These are phyloP conservation scores for Thecocarcelia acutangulata DNA, from an alignment of 2,888 invertebrate genomes.

Conservation along the genomic window DNA sequence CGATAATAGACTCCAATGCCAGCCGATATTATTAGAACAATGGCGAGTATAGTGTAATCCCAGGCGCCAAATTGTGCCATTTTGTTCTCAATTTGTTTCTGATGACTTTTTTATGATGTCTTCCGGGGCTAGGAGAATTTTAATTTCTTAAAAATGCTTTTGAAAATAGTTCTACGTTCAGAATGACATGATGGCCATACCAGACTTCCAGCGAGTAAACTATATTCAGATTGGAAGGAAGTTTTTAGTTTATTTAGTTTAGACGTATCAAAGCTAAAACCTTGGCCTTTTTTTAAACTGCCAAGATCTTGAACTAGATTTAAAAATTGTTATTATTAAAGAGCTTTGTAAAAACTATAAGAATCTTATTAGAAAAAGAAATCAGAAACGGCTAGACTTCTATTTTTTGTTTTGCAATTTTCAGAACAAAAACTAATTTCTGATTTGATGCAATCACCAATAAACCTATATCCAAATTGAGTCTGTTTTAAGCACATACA, in stretches of 20 bases:
- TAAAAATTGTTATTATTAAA: not conserved
- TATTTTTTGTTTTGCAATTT: too few species aligned
- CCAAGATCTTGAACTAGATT: not conserved
- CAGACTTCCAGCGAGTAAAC: not conserved
- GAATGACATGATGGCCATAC: slow-evolving; percentile 1
- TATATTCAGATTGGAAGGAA: slow-evolving; percentile 2
- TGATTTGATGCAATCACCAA: too few species aligned
- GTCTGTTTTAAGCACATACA: too few species aligned
- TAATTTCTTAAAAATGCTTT: not conserved
- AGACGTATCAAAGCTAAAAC: not conserved
- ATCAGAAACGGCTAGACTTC: too few species aligned
- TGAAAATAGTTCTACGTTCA: not conserved
- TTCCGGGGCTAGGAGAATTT: too few species aligned
- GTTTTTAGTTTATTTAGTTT: not conserved
- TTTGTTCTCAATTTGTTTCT: slow-evolving; percentile 37
- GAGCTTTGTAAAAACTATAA: slow-evolving; percentile 34
- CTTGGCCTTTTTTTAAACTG: not conserved
- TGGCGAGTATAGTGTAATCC: slow-evolving; percentile 89
- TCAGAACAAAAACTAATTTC: too few species aligned
- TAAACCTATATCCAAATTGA: too few species aligned
- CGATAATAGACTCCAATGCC: slow-evolving; percentile 92
- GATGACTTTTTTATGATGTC: not conserved
- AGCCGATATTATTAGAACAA: slow-evolving; percentile 87
- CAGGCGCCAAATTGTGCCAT: slow-evolving; percentile 83
- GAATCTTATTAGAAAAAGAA: not conserved